A percentile compares a stretch with the other conserved stretches of the same genome.
Conservation (phyloP, 2,888 invertebrate species). For the Oscheius sp. region DNA sequence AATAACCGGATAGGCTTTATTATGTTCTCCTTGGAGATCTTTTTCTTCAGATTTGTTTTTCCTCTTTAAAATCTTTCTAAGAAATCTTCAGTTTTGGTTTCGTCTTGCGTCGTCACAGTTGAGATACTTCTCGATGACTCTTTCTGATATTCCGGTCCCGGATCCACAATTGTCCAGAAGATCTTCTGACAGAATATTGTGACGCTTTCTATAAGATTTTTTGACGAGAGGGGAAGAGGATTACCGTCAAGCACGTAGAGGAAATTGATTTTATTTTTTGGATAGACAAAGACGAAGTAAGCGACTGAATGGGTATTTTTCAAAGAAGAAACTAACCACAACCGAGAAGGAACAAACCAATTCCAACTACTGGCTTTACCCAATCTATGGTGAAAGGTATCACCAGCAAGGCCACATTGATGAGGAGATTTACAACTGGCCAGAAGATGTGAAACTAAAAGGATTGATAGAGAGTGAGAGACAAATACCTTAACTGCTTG, state of each 20-base stretch:
- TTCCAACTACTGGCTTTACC: slow-evolving; percentile 42
- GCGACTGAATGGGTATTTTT: slow-evolving; percentile 31
- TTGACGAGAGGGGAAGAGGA: neutral
- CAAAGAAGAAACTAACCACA: slow-evolving; percentile 33
- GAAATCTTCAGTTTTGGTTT: neutral
- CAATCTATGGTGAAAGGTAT: slow-evolving; percentile 48
- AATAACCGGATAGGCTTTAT: too few relatives aligned
- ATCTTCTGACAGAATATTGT: slow-evolving; percentile 43
- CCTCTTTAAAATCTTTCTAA: slow-evolving; percentile 21
- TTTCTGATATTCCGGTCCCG: slow-evolving; percentile 21
- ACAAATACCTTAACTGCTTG: slow-evolving; percentile 37
- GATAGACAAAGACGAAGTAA: slow-evolving; percentile 38
- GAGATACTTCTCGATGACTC: neutral
- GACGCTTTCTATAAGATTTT: slow-evolving; percentile 18
- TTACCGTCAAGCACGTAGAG: slow-evolving; percentile 18
- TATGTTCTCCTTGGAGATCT: too few relatives aligned
- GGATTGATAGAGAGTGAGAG: neutral
- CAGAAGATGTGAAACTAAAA: slow-evolving; percentile 44
- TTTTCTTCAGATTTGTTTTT: too few relatives aligned
- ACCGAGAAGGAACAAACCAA: slow-evolving; percentile 44
- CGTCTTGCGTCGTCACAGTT: neutral
- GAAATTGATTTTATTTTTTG: slow-evolving; percentile 29
- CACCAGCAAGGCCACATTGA: slow-evolving; percentile 43
- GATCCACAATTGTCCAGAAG: slow-evolving; percentile 48
- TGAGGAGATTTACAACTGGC: slow-evolving; percentile 43